Evolutionary conservation across 2,113 vertebrate genomes (phyloP).

Genomic region (Aepyceros melampus): DNA sequence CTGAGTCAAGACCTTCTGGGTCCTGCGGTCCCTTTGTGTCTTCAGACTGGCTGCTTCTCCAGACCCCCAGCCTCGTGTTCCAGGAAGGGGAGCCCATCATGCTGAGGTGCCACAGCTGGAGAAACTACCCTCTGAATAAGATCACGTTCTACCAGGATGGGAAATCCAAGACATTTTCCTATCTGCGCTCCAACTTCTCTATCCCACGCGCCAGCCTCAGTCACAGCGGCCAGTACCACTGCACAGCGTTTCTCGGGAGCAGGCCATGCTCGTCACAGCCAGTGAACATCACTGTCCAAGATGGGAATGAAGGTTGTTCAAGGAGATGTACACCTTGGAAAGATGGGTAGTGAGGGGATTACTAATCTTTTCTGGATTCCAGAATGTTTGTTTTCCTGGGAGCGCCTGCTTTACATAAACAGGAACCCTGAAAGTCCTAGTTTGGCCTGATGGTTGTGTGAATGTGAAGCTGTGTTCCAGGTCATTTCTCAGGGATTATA

Average conservation of each 20-base stretch:
- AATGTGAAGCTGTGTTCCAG: background rate
- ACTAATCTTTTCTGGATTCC: background rate
- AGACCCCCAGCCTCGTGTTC: constrained; percentile 37
- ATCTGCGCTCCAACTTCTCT: rapidly evolving
- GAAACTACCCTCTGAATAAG: background rate
- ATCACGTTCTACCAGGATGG: constrained; percentile 38
- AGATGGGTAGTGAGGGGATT: no score
- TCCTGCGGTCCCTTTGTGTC: background rate
- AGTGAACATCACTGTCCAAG: constrained; percentile 51
- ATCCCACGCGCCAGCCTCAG: constrained; percentile 20
- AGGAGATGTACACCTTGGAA: background rate
- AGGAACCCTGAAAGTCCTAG: background rate
- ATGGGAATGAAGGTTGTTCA: background rate
- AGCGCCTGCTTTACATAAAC: background rate
- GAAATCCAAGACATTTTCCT: background rate
- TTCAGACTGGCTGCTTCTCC: constrained; percentile 65
- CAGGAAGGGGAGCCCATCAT: background rate
- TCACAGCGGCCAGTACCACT: constrained; percentile 60
- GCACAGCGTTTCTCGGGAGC: background rate
- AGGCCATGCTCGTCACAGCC: rapidly evolving
- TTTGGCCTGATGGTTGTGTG: background rate
- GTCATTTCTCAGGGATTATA: background rate
- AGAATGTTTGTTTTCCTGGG: background rate
- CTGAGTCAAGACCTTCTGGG: background rate
- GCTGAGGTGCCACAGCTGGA: constrained; percentile 57